Percentiles rank a stretch among this genome's conserved stretches.
Evolutionary conservation across 2,113 vertebrate genomes (phyloP).

Genomic region (Daphoenositta chrysoptera): DNA sequence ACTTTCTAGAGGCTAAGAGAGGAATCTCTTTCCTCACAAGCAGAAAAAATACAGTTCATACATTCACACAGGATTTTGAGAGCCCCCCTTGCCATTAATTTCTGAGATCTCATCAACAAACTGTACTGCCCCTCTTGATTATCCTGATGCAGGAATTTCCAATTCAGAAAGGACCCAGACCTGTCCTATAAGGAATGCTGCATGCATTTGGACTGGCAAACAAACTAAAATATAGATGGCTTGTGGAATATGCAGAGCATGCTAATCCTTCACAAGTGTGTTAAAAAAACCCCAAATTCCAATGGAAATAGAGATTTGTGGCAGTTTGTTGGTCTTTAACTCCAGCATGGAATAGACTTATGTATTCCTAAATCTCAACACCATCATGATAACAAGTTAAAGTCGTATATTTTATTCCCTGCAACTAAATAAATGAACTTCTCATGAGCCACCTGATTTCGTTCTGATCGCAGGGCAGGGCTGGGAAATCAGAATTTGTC

Average conservation of each 20-base stretch:
- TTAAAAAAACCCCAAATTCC: background rate
- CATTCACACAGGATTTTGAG: background rate
- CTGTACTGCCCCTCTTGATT: background rate
- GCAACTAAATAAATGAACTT: background rate
- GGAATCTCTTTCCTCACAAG: background rate
- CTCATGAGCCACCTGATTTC: background rate
- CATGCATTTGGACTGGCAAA: background rate
- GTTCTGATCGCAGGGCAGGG: background rate
- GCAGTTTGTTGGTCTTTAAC: background rate
- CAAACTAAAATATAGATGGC: background rate
- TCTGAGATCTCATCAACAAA: background rate
- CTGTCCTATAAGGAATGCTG: background rate
- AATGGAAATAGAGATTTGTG: background rate
- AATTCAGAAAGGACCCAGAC: background rate
- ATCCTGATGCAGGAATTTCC: background rate
- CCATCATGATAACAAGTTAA: background rate
- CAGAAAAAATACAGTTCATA: background rate
- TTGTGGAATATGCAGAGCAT: background rate
- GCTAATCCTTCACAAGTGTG: background rate
- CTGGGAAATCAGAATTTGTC: background rate
- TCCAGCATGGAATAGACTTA: fast-evolving
- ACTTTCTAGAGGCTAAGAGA: background rate
- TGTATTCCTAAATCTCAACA: background rate
- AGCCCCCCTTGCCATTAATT: background rate
- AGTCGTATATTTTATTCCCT: background rate